Evolutionary conservation across 2,888 invertebrate species (phyloP).

Genomic region (Graphium colonna): DNA sequence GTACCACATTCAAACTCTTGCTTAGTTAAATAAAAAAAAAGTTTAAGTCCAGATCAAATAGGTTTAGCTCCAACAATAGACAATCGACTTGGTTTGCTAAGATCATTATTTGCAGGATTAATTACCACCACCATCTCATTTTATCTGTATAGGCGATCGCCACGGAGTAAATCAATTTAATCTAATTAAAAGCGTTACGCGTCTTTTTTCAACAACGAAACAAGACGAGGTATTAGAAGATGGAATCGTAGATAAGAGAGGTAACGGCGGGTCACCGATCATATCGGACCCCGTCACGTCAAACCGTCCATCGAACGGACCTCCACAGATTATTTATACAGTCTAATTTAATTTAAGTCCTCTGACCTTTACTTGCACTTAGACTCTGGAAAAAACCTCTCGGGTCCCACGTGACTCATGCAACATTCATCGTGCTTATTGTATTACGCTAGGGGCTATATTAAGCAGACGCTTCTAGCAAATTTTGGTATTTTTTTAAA

Average conservation of each 20-base stretch:
- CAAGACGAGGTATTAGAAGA: slow-evolving; percentile 75
- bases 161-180: slow-evolving; percentile 77
- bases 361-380: slow-evolving; percentile 67
- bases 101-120: slow-evolving; percentile 70
- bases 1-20: slow-evolving; percentile 19
- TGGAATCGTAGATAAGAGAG: slow-evolving; percentile 69
- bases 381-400: slow-evolving; percentile 52
- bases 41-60: slow-evolving; percentile 5
- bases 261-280: slow-evolving; percentile 73
- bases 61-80: slow-evolving; percentile 37
- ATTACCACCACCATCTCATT: slow-evolving; percentile 61
- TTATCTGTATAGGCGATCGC: slow-evolving; percentile 62
- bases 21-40: slow-evolving; percentile 7
- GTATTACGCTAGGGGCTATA: slow-evolving; percentile 51
- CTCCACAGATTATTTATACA: slow-evolving; percentile 73
- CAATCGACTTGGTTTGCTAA: slow-evolving; percentile 43
- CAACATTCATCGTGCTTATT: slow-evolving; percentile 57
- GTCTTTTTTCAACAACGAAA: slow-evolving; percentile 74
- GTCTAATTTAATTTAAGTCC: slow-evolving; percentile 76
- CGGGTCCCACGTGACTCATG: slow-evolving; percentile 50
- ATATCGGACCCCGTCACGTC: slow-evolving; percentile 67
- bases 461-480: slow-evolving; percentile 41
- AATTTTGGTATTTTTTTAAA: slow-evolving; percentile 42
- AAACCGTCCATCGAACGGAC: slow-evolving; percentile 66
- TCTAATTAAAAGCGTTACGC: slow-evolving; percentile 80